Conservation (phyloP, 2,888 invertebrate genomes). For the Meghimatium bilineatum region DNA sequence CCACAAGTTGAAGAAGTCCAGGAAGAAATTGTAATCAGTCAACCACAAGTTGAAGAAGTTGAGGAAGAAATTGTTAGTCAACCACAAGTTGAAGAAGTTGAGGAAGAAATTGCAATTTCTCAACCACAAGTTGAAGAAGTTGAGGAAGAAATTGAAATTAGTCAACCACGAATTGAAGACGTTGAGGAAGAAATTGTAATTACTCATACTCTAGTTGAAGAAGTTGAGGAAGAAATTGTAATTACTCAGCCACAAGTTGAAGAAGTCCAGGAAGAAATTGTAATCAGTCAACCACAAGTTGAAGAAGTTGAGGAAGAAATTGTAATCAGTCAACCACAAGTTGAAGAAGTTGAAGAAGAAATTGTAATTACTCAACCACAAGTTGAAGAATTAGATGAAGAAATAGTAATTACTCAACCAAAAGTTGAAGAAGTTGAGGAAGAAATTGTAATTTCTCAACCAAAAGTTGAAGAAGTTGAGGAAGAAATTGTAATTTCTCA, state of each 20-base stretch:
- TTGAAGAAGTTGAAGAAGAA: constrained; percentile 80
- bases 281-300: constrained; percentile 60
- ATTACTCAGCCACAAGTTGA: constrained; percentile 70
- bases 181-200: constrained; percentile 78
- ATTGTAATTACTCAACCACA: constrained; percentile 60
- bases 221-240: constrained; percentile 67
- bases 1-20: constrained; percentile 67
- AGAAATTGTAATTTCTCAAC: constrained; percentile 38
- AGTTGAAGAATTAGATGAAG: constrained; percentile 64
- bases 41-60: constrained; percentile 36
- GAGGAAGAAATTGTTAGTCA: constrained; percentile 38
- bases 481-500: constrained; percentile 71
- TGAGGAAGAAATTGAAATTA: constrained; percentile 51
- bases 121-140: constrained; percentile 45
- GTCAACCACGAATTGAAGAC: constrained; percentile 62
- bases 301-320: constrained; percentile 64
- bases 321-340: constrained; percentile 51
- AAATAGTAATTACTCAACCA: constrained; percentile 33
- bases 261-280: constrained; percentile 75
- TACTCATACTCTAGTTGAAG: constrained; percentile 66
- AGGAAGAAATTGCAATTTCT: constrained; percentile 71
- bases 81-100: constrained; percentile 35
- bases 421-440: constrained; percentile 36
- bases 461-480: constrained; percentile 26
- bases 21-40: constrained; percentile 38